Percentiles rank a stretch among this genome's conserved stretches.
Evolutionary conservation across 2,797 vertebrate species (phyloP).

Genomic region (Sebastes umbrosus): DNA sequence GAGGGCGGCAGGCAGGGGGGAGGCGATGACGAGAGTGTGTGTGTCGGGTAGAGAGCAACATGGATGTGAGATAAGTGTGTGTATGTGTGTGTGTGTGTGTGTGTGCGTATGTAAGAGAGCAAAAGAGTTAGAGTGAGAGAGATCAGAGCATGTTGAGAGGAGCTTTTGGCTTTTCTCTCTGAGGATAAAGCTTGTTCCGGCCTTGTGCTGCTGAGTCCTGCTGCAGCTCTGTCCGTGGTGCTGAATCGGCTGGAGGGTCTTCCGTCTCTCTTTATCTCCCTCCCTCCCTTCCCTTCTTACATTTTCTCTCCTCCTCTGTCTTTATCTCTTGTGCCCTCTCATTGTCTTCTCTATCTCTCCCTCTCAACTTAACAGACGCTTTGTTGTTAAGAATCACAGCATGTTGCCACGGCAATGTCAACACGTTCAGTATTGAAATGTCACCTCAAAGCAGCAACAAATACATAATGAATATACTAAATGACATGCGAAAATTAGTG

Average conservation of each 20-base stretch:
- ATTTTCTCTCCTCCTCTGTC: conserved; percentile 13
- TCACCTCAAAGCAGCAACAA: neutral
- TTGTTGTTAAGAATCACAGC: conserved; percentile 25
- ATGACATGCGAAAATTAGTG: neutral
- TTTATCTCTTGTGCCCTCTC: conserved; percentile 18
- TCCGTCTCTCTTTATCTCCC: conserved; percentile 42
- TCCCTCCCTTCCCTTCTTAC: conserved; percentile 1
- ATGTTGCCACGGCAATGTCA: conserved; percentile 16
- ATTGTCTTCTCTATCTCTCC: conserved; percentile 25
- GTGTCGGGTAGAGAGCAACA: neutral
- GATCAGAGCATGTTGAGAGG: conserved; percentile 72
- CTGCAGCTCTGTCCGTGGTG: conserved; percentile 66
- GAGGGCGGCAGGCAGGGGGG: conserved; percentile 2
- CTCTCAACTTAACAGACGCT: conserved; percentile 23
- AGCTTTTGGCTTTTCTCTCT: conserved; percentile 73
- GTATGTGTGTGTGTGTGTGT: neutral
- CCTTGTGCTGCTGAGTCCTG: conserved; percentile 64
- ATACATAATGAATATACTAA: neutral
- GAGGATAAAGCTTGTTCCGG: conserved; percentile 75
- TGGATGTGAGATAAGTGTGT: no score
- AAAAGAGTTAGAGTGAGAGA: conserved; percentile 48
- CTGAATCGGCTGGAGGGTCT: conserved; percentile 65
- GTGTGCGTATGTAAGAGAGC: conserved; percentile 15
- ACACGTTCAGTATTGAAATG: neutral
- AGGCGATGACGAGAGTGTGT: neutral